phyloP scores from a whole-genome alignment of 2,113 vertebrate genomes.

The Ardeotis arabs region DNA sequence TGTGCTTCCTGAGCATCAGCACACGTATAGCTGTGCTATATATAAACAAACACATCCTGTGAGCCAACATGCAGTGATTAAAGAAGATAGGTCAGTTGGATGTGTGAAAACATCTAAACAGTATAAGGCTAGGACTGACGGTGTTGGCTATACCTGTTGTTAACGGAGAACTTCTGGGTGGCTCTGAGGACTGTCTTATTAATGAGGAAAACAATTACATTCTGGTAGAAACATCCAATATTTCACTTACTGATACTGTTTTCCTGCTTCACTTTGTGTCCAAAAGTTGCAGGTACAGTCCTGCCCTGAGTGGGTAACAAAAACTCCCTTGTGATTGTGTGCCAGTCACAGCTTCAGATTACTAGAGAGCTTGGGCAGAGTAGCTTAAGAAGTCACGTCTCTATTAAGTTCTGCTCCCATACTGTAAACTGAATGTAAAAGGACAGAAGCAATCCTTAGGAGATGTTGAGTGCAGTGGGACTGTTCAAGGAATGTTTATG shows the following conservation, averaged over 20 bases:
- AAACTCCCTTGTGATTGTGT: not conserved
- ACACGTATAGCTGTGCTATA: not conserved
- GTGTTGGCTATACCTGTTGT: not conserved
- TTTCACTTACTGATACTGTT: not conserved
- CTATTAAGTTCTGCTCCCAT: not conserved
- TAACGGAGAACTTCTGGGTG: not conserved
- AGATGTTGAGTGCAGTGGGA: not conserved
- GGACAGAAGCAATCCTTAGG: not conserved
- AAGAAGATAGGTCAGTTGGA: not conserved
- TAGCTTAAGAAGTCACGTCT: not conserved
- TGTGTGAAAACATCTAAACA: not conserved
- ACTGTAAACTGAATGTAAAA: not conserved
- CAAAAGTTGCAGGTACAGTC: not conserved
- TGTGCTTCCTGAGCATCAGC: not conserved
- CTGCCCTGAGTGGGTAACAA: not conserved
- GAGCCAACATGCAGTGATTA: not conserved
- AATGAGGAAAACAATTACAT: not conserved
- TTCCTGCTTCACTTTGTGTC: not conserved
- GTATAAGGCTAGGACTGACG: not conserved
- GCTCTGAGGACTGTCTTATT: not conserved
- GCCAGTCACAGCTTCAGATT: not conserved
- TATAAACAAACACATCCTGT: not conserved
- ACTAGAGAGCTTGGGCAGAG: rapidly evolving
- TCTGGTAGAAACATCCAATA: not conserved
- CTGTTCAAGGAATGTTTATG: not conserved